These are phyloP conservation scores for Rhabdophis nuchalis DNA, from an alignment of 2,797 vertebrate genomes.

Conservation along the genomic window DNA sequence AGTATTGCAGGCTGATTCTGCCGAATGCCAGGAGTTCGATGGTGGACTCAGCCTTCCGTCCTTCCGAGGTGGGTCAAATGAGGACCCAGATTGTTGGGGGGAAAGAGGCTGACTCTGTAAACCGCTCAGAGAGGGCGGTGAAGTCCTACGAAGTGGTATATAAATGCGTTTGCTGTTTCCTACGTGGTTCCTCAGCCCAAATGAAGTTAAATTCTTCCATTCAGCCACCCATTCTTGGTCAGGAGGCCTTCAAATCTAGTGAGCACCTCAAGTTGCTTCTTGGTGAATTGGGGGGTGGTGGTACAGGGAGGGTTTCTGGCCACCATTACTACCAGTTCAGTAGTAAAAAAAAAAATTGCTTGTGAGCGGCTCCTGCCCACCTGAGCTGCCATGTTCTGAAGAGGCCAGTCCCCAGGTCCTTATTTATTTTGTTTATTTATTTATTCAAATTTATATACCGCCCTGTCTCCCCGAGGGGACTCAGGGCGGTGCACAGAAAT, in stretches of 20 bases:
- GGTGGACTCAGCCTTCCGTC: too few species aligned
- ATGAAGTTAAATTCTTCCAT: not conserved
- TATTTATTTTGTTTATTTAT: too few species aligned
- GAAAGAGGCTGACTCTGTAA: not conserved
- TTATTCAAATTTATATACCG: too few species aligned
- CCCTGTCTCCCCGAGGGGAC: too few species aligned
- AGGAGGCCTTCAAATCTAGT: not conserved
- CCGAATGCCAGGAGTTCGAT: too few species aligned
- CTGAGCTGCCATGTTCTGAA: not conserved
- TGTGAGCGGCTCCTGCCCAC: not conserved
- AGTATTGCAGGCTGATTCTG: too few species aligned
- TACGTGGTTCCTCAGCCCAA: not conserved
- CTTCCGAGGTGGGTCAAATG: not conserved
- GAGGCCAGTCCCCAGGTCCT: not conserved
- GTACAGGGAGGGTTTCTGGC: too few species aligned
- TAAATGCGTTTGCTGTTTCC: not conserved
- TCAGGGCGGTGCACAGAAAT: too few species aligned
- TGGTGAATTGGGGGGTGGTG: not conserved
- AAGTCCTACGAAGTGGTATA: not conserved
- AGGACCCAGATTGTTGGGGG: not conserved
- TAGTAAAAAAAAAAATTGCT: not conserved
- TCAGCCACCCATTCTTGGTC: not conserved
- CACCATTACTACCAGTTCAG: too few species aligned
- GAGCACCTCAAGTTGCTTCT: not conserved
- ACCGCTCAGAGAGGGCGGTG: not conserved